Conservation (phyloP, 2,113 vertebrate genomes). For the Actenoides hombroni region DNA sequence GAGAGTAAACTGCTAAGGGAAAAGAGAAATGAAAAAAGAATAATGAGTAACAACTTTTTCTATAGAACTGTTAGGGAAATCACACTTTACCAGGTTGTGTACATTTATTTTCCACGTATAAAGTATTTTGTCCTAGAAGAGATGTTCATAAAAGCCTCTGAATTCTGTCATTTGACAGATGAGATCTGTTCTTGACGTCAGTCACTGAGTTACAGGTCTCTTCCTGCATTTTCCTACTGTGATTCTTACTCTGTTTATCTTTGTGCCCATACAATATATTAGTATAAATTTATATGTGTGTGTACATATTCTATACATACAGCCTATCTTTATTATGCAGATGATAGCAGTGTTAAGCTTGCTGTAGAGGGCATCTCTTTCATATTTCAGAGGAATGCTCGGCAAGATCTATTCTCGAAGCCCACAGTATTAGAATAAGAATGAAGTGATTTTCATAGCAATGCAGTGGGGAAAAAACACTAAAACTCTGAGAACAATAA, state of each 20-base stretch:
- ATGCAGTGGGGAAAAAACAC: background rate
- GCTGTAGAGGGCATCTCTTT: conserved; percentile 27
- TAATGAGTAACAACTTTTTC: background rate
- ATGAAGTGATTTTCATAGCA: conserved; percentile 10
- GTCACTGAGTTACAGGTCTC: background rate
- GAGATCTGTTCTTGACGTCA: conserved; percentile 50
- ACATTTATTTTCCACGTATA: background rate
- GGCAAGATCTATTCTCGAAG: conserved; percentile 32
- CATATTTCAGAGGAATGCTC: conserved; percentile 5
- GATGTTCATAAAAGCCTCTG: conserved; percentile 10
- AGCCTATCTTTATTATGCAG: conserved; percentile 64
- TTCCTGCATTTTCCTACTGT: background rate
- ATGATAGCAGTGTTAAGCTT: conserved; percentile 20
- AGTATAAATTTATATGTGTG: conserved; percentile 38
- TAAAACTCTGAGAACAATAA: conserved; percentile 6
- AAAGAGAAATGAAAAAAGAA: background rate
- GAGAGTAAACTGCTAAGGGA: background rate
- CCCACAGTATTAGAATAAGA: conserved; percentile 27
- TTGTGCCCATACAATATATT: background rate
- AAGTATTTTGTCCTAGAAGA: conserved; percentile 6
- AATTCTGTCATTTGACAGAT: conserved; percentile 37
- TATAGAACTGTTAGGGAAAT: background rate
- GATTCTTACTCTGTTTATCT: conserved; percentile 46
- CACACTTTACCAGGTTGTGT: background rate
- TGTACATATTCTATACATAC: conserved; percentile 27